Evolutionary conservation across 1,140 invertebrate genomes (phyloP), one percentile per base, ranked within the genome.

Genomic region (Patella vulgata): DNA sequence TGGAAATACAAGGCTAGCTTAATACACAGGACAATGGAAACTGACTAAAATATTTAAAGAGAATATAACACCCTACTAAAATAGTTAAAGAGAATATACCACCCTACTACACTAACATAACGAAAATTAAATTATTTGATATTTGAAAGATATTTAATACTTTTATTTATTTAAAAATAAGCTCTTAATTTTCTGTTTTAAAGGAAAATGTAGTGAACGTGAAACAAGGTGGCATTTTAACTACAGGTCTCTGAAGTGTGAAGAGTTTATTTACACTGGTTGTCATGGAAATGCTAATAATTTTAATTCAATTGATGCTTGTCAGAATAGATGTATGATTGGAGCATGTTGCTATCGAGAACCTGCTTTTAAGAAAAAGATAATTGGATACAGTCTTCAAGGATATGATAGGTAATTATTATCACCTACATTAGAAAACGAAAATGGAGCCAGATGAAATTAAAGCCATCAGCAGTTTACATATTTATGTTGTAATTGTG

Each of bases 221-320:
- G 56, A 66, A 21, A 72, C 73, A 8, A 71, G 84, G n/a, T 85
- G 83, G 83, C 78, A 73, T 71, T 84, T 77, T 65, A 81, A 85
- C 59, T 67, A 80, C 23, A 50, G 65, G 21, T 75, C 73, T 2
- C 74, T 75, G 31, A 66, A 58, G 27, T 85, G 84, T 66, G 59
- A 80, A 40, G 68, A 77, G 53, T 85, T 85, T 60, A 70, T 73
- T 9, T 85, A 83, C 62, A 70, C 73, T 19, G 83, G 83, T 42
- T 77, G 81, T 59, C 62, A 66, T 19, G 83, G 83, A 28, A 84
- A 85, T 58, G 68, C 78, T 40, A 85, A 85, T 60, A 83, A 83
- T 63, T 86, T 85, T 60, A 48, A 64, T 1, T 66, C 72, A 4
- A 61, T 67, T 19, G 51, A 64, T 17, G 69, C 57, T 0, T 80